Evolutionary conservation across 2,797 vertebrate genomes (phyloP), one percentile per base, ranked within the genome.

Genomic region (Thaleichthys pacificus): DNA sequence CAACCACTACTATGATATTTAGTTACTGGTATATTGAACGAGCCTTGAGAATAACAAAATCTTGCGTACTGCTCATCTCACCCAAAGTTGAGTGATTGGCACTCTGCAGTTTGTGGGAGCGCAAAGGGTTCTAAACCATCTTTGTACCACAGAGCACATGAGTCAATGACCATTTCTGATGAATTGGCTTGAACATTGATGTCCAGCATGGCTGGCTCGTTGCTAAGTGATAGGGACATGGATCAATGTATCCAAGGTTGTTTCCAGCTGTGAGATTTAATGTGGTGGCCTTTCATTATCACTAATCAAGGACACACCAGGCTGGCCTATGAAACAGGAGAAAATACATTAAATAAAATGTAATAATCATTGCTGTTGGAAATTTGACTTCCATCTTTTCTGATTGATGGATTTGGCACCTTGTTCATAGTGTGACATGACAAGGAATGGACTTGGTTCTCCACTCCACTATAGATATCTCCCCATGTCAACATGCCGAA

Each of bases 191-290:
- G 70, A 79, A 60, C 66, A 76, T 78, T 72, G 71, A 74, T 62
- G 22, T 28, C 21, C 24, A 56, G 49, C 49, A 65, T 9, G 2
- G 19, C 30, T 72, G 73, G 63, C 49, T 68, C 28, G 61, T 0
- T 51, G 72, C 62, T 51, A 77, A 64, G 57, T 75, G 1, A 73
- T 75, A 22, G 58, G 17, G 54, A 22, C 19, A 19, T 56, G 54
- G 68, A 85, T 82, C 54, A 77, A 79, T 78, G 62, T 62, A 64
- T 77, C 75, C 69, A 56, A 74, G 77, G 78, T 74, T 84, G 75
- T 61, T 66, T 24, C 61, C 68, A 58, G 78, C 49, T 14, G 70
- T 17, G 32, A 24, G n/a, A 4, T 12, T 21, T 47, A 47, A 14
- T 47, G 64, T 51, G 5, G 24, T 66, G 65, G 22, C 57, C 63